phyloP scores from a whole-genome alignment of 2,888 invertebrate genomes.

The Polyommatus icarus region DNA sequence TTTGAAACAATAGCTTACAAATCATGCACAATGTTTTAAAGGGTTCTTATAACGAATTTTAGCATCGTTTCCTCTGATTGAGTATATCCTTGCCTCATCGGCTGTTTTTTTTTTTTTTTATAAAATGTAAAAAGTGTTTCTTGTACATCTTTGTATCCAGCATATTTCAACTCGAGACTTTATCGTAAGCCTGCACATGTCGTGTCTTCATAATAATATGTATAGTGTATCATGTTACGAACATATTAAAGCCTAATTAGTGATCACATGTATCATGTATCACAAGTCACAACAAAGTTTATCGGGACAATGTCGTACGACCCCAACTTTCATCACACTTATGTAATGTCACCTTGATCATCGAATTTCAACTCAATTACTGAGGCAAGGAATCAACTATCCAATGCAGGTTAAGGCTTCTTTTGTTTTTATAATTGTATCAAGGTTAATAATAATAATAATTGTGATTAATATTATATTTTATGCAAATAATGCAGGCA shows the following conservation, averaged over 20 bases:
- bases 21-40: neutral
- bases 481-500: neutral
- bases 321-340: slow-evolving; percentile 31
- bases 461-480: neutral
- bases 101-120: neutral
- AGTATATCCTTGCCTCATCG: neutral
- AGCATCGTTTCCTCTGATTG: no score
- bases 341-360: slow-evolving; percentile 31
- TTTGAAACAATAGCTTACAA: neutral
- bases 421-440: neutral
- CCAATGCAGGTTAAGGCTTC: neutral
- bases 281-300: slow-evolving; percentile 1
- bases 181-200: neutral
- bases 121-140: neutral
- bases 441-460: neutral
- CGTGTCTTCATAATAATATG: neutral
- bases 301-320: slow-evolving; percentile 31
- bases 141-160: no score
- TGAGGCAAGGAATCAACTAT: neutral
- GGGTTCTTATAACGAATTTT: no score
- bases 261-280: neutral
- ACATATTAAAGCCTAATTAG: neutral
- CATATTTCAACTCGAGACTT: neutral
- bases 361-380: neutral
- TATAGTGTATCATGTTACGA: neutral